These are phyloP conservation scores for Drosophila sp. DNA, from an alignment of 1,140 invertebrate genomes.

Conservation along the genomic window DNA sequence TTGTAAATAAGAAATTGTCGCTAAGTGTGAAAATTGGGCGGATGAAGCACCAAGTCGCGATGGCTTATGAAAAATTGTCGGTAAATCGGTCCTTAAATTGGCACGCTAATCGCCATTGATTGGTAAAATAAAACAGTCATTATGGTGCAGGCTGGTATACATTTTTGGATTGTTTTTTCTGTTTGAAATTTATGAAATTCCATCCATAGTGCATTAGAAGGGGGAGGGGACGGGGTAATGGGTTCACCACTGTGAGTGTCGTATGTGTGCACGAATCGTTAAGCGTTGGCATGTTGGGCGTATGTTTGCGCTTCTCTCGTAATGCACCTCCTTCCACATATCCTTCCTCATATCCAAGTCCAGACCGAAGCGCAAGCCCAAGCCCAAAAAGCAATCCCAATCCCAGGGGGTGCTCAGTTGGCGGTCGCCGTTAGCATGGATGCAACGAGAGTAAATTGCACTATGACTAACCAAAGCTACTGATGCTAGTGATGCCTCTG, in stretches of 20 bases:
- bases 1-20: too few species aligned
- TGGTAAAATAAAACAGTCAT: too few species aligned
- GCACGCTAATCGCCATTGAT: too few species aligned
- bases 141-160: too few species aligned
- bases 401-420: conserved; percentile 43
- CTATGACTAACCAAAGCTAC: conserved; percentile 51
- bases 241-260: too few species aligned
- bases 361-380: conserved; percentile 20
- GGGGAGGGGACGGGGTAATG: neutral
- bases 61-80: too few species aligned
- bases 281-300: conserved; percentile 64
- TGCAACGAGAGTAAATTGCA: conserved; percentile 57
- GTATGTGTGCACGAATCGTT: conserved; percentile 35
- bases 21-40: too few species aligned
- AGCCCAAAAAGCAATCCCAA: conserved; percentile 17
- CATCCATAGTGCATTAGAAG: conserved; percentile 16
- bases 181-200: conserved; percentile 14
- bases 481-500: conserved; percentile 1
- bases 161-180: neutral
- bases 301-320: conserved; percentile 53
- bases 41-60: too few species aligned
- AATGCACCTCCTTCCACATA: conserved; percentile 34
- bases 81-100: too few species aligned
- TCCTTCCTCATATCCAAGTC: neutral
- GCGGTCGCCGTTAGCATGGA: conserved; percentile 49